phyloP scores from a whole-genome alignment of 2,113 vertebrate species.

The Casuarius casuarius region DNA sequence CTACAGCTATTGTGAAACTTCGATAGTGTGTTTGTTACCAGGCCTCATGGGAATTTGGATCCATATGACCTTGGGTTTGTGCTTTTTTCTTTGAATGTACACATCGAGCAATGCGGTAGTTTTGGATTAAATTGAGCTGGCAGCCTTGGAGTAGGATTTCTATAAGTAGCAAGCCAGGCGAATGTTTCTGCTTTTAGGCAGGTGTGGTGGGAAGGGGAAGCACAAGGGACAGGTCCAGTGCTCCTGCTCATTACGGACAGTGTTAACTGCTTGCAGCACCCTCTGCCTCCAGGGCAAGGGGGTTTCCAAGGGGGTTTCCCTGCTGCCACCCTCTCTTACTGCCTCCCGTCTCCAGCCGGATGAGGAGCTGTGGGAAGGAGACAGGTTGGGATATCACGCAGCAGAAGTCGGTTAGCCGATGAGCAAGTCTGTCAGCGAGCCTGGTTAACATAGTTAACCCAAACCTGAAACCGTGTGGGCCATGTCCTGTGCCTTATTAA shows the following conservation, averaged over 20 bases:
- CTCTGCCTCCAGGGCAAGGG: not conserved
- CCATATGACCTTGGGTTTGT: not conserved
- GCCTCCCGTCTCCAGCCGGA: not conserved
- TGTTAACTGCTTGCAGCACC: not conserved
- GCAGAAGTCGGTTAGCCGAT: not conserved
- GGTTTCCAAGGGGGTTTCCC: not conserved
- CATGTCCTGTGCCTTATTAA: not conserved
- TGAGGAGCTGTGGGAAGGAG: not conserved
- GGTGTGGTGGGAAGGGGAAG: not conserved
- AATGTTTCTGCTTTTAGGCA: not conserved
- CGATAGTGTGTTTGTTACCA: accelerated
- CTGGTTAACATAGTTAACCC: not conserved
- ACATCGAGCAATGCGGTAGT: not conserved
- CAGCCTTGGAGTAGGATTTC: not conserved
- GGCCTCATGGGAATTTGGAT: not conserved
- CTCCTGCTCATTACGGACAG: not conserved
- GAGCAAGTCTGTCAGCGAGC: not conserved
- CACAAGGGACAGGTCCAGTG: not conserved
- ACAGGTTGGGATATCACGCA: not conserved
- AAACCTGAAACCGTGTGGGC: not conserved
- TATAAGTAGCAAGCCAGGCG: not conserved
- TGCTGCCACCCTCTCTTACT: not conserved
- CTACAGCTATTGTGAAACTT: not conserved
- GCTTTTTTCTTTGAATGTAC: not conserved
- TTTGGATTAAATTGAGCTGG: not conserved